Evolutionary conservation across 2,113 vertebrate species (phyloP).

Genomic region (Marmota monax): DNA sequence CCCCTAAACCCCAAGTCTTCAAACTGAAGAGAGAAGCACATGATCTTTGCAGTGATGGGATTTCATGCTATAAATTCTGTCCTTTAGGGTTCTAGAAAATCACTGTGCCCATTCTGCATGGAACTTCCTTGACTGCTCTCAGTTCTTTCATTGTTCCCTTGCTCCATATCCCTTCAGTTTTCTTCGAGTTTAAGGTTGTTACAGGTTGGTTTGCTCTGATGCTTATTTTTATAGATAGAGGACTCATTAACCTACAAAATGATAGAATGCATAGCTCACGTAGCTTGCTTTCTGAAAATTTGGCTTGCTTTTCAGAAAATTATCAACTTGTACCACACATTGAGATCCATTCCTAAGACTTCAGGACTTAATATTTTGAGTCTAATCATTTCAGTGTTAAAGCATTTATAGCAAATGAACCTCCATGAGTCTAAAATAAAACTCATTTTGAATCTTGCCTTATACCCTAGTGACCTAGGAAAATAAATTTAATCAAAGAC

Average conservation of each 20-base stretch:
- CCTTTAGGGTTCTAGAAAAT: not conserved
- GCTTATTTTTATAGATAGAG: not conserved
- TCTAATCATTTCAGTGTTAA: conserved; percentile 17
- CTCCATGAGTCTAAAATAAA: conserved; percentile 35
- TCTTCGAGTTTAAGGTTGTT: not conserved
- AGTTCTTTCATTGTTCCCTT: not conserved
- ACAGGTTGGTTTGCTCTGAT: not conserved
- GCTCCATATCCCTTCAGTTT: not conserved
- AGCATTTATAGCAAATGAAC: not conserved
- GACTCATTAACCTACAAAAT: conserved; percentile 12
- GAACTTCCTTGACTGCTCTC: not conserved
- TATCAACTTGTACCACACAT: not conserved
- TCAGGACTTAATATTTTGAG: not conserved
- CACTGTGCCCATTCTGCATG: not conserved
- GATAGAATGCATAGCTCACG: not conserved
- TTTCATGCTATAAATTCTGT: not conserved
- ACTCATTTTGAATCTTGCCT: conserved; percentile 12
- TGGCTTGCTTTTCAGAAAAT: conserved; percentile 20
- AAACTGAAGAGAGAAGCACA: not conserved
- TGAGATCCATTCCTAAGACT: not conserved
- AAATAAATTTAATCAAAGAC: conserved; percentile 67
- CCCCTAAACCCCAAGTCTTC: not conserved
- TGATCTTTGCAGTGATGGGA: rapidly evolving
- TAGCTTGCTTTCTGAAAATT: not conserved
- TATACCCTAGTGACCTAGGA: conserved; percentile 2